Conservation (phyloP, 2,888 invertebrate genomes). For the Hydrotaea diabolus region DNA sequence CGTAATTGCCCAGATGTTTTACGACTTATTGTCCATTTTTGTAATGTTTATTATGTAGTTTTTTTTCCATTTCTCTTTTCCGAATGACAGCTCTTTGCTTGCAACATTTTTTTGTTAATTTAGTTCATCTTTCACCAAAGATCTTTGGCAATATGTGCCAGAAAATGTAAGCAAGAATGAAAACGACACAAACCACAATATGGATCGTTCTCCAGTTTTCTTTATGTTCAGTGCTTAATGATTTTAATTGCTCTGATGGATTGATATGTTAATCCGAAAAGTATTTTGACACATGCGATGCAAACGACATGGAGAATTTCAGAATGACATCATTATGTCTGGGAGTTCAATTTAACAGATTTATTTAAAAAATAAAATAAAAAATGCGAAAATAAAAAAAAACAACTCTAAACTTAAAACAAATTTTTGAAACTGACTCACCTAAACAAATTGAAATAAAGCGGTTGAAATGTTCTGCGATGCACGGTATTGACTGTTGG, state of each 20-base stretch:
- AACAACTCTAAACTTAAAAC: too few species aligned
- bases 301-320: not conserved
- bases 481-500: too few species aligned
- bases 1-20: conserved; percentile 8
- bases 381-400: too few species aligned
- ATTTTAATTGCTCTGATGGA: conserved; percentile 43
- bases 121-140: not conserved
- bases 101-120: not conserved
- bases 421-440: too few species aligned
- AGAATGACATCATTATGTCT: not conserved
- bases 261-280: conserved; percentile 47
- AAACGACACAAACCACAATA: not conserved
- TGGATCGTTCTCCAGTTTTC: not conserved
- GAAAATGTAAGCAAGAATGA: not conserved
- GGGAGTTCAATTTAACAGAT: not conserved
- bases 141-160: not conserved
- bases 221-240: not conserved
- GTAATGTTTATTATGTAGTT: conserved; percentile 7
- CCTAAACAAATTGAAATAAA: too few species aligned
- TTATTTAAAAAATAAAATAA: not conserved
- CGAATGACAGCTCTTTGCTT: conserved; percentile 4
- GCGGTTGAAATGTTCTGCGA: too few species aligned
- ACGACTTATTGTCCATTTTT: not conserved
- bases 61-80: not conserved
- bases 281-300: conserved; percentile 56